Evolutionary conservation across 2,797 vertebrate species (phyloP), one percentile per base, ranked within the genome.

Genomic region (Carapus acus): DNA sequence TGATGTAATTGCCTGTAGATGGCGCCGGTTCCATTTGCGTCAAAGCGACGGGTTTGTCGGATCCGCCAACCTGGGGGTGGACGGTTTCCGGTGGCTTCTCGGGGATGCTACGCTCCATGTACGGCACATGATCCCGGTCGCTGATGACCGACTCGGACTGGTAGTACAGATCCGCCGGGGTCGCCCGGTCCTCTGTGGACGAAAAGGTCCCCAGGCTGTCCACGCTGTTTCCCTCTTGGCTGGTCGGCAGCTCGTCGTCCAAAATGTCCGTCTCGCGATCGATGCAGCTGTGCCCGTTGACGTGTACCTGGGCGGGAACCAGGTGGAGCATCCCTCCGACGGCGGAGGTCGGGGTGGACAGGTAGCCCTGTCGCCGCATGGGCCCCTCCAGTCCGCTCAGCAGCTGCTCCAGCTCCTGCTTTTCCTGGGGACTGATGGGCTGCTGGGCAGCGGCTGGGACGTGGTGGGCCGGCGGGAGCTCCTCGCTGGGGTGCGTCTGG

Each of bases 211-310:
- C 94, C 33, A 95, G 78, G 67, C 93, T 98, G 78, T 93, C 96
- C 52, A 92, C 91, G 0, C 94, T 97, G 84, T 94, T 91, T 45
- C 88, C 93, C 1, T 96, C 96, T 52, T 95, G 94, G 76, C 90
- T 92, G 66, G 88, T 90, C 6, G 95, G 86, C 43, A 97, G 67
- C 33, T 98, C 96, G 14, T 99, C 96, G 1, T 99, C 96, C 55
- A 99, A 83, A 73, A 99, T 99, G 76, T 99, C 96, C 0, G 96
- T 99, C 85, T 99, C 96, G 21, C 96, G 86, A 65, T 98, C 96
- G 0, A 90, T 76, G 1, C 73, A 76, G 7, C 43, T 65, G 0
- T 90, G 90, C 2, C 96, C 94, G 0, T 98, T 99, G 48, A 97
- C 91, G 0, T 99, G 96, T 64, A 99, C 90, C 80, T 97, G 94